phyloP scores from a whole-genome alignment of 2,888 invertebrate genomes.

The Frankliniella intonsa region DNA sequence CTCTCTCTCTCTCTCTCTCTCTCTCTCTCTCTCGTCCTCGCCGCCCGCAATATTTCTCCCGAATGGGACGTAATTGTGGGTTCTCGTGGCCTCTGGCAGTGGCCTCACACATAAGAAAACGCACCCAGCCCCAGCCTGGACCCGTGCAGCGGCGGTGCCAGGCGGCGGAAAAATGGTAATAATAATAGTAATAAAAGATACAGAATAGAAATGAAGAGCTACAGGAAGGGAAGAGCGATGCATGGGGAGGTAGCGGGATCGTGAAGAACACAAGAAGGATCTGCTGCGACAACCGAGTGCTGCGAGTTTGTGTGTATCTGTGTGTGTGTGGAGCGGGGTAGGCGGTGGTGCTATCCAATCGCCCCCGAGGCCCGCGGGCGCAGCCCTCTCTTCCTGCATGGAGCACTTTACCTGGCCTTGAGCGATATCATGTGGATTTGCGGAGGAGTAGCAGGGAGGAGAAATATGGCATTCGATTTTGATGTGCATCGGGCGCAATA shows the following conservation, averaged over 20 bases:
- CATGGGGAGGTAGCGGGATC: no score
- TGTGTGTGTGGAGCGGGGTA: no score
- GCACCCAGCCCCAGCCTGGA: not conserved
- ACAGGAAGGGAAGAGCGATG: no score
- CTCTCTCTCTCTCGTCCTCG: not conserved
- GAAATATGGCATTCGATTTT: conserved; percentile 22
- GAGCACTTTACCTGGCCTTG: not conserved
- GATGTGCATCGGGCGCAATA: conserved; percentile 12
- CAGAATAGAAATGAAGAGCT: no score
- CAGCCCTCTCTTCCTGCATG: not conserved
- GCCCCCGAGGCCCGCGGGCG: no score
- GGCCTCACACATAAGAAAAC: conserved; percentile 22
- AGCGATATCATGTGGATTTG: not conserved
- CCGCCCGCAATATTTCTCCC: conserved; percentile 15
- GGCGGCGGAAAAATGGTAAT: not conserved
- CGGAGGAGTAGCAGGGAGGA: not conserved
- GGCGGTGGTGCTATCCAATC: no score
- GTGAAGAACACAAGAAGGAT: no score
- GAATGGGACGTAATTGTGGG: conserved; percentile 26
- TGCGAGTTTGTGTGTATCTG: no score
- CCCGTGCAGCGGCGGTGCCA: no score
- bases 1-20: not conserved
- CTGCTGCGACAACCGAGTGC: no score
- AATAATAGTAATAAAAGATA: no score
- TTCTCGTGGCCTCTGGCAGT: conserved; percentile 15